Base-by-base conservation (phyloP, 2,888 invertebrate genomes). In the Stegana nigrithorax region DNA sequence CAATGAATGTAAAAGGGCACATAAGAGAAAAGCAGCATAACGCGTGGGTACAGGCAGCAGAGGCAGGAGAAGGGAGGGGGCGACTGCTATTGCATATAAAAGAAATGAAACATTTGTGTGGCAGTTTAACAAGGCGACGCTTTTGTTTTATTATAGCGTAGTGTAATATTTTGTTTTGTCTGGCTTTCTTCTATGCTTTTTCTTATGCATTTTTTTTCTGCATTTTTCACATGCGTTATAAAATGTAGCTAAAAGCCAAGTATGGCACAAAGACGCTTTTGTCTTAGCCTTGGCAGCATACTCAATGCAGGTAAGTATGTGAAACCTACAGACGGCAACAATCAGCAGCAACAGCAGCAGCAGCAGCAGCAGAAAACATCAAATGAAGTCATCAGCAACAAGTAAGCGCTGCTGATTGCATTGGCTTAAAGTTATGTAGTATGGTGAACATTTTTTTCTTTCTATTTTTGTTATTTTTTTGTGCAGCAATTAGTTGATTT, bases 141-240 rank as follows among this genome's bases (percentile, higher is more conserved):
- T 50, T 50, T 50, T 50, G 47, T 50, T 10, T 50, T 50, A 53
- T 19, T 32, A 21, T 32, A 53, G 32, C 7, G 53, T 19, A 19
- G 19, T 14, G n/a, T 23, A 23, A 47, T 21, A 5, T 47, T 47
- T 47, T 47, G 10, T 47, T 23, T 47, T 47, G 4, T 39, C 2
- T 4, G n/a, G 10, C n/a, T 4, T 32, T 2, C n/a, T 32, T 5
- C 32, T 32, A n/a, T 10, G 32, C 32, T 32, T 12, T 32, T 32
- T n/a, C n/a, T n/a, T n/a, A n/a, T n/a, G n/a, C n/a, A n/a, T 36
- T n/a, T 36, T 36, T 36, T n/a, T 36, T 36, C 36, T 36, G 12
- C 10, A n/a, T 36, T 36, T 36, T n/a, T n/a, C n/a, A 44, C 8
- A 44, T 17, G 17, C n/a, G 8, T 21, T 12, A 8, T 19, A 21